Evolutionary conservation across 2,797 vertebrate species (phyloP).

Genomic region (Pogoniulus pusillus): DNA sequence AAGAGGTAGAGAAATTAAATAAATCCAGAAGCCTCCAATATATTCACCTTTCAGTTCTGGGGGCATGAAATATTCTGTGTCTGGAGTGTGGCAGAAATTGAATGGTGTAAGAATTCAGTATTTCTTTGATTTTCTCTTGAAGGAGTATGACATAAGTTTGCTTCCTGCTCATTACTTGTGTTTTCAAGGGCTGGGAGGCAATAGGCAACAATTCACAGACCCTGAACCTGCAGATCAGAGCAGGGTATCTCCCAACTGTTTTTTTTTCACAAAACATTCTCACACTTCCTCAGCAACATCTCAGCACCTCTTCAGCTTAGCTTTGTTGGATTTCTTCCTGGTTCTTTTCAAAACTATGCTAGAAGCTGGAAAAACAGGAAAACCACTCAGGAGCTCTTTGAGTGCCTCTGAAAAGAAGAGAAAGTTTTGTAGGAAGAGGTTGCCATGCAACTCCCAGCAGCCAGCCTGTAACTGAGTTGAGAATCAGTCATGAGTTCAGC

Average conservation of each 20-base stretch:
- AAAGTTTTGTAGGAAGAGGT: background rate
- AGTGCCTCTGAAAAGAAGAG: background rate
- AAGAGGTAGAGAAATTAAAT: background rate
- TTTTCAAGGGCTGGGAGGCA: background rate
- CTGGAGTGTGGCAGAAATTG: background rate
- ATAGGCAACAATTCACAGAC: background rate
- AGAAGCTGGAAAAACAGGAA: background rate
- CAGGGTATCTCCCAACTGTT: background rate
- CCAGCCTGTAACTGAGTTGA: background rate
- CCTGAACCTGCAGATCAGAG: background rate
- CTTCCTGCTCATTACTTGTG: background rate
- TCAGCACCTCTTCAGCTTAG: background rate
- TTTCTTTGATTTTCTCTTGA: background rate
- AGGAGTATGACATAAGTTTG: background rate
- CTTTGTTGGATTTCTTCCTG: background rate
- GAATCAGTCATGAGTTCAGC: background rate
- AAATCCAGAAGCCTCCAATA: background rate
- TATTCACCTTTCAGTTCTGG: background rate
- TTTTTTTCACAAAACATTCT: background rate
- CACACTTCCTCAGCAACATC: background rate
- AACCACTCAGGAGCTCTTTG: background rate
- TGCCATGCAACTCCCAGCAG: background rate
- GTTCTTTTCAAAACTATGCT: background rate
- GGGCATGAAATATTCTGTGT: background rate
- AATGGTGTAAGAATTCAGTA: background rate